phyloP scores from a whole-genome alignment of 2,888 invertebrate genomes.

The Plagiodera versicolora region DNA sequence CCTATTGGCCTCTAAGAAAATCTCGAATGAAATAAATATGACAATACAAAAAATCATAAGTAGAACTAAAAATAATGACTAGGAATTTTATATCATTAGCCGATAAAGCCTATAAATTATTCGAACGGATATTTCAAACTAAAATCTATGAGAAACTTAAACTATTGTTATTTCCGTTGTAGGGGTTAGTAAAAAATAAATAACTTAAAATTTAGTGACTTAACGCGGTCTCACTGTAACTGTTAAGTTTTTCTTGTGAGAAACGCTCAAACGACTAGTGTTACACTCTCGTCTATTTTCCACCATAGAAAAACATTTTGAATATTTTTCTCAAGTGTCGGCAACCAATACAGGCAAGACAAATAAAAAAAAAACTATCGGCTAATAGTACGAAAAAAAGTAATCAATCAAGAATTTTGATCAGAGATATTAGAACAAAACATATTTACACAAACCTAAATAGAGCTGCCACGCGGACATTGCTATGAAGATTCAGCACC shows the following conservation, averaged over 20 bases:
- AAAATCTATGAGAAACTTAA: conserved; percentile 36
- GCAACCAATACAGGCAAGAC: conserved; percentile 26
- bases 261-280: conserved; percentile 38
- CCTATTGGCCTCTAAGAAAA: conserved; percentile 39
- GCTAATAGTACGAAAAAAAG: conserved; percentile 47
- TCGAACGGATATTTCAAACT: conserved; percentile 28
- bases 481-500: conserved; percentile 32
- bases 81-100: conserved; percentile 53
- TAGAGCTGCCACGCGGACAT: conserved; percentile 39
- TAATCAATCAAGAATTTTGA: neutral
- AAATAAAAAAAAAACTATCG: conserved; percentile 45
- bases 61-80: conserved; percentile 45
- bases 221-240: conserved; percentile 25
- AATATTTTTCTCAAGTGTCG: conserved; percentile 8
- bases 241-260: conserved; percentile 4
- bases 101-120: conserved; percentile 43
- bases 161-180: conserved; percentile 18
- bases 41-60: conserved; percentile 11
- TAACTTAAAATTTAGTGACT: conserved; percentile 38
- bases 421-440: conserved; percentile 9
- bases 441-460: conserved; percentile 22
- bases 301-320: conserved; percentile 20
- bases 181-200: conserved; percentile 35
- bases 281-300: conserved; percentile 45
- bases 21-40: conserved; percentile 4